Percentiles rank a stretch among this genome's conserved stretches.
phyloP scores from a whole-genome alignment of 2,113 vertebrate genomes.

The Aphyosemion australe region DNA sequence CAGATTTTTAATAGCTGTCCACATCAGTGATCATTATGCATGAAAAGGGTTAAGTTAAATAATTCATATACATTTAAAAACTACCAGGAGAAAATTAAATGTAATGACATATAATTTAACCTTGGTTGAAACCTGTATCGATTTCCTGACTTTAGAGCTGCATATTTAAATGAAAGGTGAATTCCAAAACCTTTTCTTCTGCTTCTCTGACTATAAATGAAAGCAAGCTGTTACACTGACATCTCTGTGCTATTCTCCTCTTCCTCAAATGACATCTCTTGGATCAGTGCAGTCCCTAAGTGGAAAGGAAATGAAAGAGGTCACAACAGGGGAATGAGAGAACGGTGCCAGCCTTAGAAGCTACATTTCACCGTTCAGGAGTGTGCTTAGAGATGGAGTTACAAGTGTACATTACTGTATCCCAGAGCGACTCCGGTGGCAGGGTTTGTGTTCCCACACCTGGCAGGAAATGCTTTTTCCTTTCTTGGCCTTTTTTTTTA shows the following conservation, averaged over 20 bases:
- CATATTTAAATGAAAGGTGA: conserved; percentile 5
- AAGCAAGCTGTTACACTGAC: conserved; percentile 31
- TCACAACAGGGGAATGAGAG: conserved; percentile 44
- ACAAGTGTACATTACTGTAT: conserved; percentile 57
- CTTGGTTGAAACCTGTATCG: not conserved
- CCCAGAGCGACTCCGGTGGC: conserved; percentile 40
- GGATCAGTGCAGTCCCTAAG: conserved; percentile 45
- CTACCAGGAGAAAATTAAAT: no score
- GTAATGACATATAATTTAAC: not conserved
- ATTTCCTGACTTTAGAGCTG: conserved; percentile 10
- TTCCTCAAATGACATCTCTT: conserved; percentile 46
- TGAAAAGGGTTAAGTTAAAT: not conserved
- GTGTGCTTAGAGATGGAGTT: conserved; percentile 57
- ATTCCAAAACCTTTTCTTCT: conserved; percentile 9
- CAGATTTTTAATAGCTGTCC: no score
- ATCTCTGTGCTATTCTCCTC: conserved; percentile 40
- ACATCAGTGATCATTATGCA: not conserved
- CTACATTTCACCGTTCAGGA: conserved; percentile 45
- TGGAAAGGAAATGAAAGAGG: conserved; percentile 51
- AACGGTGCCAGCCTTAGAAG: conserved; percentile 32
- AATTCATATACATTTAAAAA: no score
- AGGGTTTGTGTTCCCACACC: conserved; percentile 36
- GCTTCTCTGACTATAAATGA: conserved; percentile 39
- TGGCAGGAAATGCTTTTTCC: conserved; percentile 12
- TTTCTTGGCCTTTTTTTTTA: not conserved